Percentiles rank a stretch among this genome's conserved stretches.
Evolutionary conservation across 2,888 invertebrate species (phyloP).

Genomic region (Amiota minor): DNA sequence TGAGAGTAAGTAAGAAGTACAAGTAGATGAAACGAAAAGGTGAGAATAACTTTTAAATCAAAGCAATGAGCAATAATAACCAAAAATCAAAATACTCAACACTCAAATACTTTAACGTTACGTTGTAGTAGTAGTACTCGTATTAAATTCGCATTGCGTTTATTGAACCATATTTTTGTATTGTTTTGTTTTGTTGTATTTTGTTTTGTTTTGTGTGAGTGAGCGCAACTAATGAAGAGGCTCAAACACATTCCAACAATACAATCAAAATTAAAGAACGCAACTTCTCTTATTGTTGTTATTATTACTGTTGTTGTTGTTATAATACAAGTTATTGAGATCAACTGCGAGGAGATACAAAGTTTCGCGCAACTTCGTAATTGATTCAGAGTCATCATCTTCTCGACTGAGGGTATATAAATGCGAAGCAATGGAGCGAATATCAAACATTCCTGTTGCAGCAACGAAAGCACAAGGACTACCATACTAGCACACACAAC

Average conservation of each 20-base stretch:
- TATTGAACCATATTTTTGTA: conserved; percentile 37
- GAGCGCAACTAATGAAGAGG: conserved; percentile 55
- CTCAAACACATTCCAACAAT: conserved; percentile 7
- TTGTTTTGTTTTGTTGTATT: conserved; percentile 33
- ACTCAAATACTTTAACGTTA: neutral
- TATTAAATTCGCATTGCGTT: neutral
- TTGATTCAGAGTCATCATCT: conserved; percentile 13
- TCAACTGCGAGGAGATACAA: conserved; percentile 50
- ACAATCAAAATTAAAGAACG: conserved; percentile 25
- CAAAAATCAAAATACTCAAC: neutral
- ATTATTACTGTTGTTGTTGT: too few relatives aligned
- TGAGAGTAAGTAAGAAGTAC: neutral
- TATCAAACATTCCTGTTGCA: conserved; percentile 71
- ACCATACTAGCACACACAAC: conserved; percentile 34
- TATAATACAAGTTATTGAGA: conserved; percentile 33
- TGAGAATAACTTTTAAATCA: too few relatives aligned
- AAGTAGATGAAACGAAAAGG: neutral
- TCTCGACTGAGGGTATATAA: conserved; percentile 55
- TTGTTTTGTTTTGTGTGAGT: conserved; percentile 48
- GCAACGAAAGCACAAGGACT: conserved; percentile 68
- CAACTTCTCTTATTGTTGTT: conserved; percentile 10
- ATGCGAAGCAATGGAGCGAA: conserved; percentile 57
- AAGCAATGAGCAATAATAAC: neutral
- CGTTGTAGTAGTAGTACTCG: too few relatives aligned
- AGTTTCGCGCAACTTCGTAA: conserved; percentile 40